phyloP scores from a whole-genome alignment of 2,113 vertebrate species.

The Martes martes region DNA sequence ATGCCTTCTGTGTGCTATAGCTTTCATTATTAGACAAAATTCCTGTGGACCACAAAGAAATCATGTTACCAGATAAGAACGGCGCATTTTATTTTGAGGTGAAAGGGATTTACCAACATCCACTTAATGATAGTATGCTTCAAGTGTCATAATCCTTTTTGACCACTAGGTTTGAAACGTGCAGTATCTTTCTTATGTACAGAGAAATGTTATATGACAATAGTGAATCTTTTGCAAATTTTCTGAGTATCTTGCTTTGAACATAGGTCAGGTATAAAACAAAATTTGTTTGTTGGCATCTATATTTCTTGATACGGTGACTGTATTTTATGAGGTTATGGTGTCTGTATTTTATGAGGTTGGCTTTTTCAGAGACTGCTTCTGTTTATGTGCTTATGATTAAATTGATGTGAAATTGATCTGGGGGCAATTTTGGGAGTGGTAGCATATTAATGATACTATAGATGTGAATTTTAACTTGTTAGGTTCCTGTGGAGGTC shows the following conservation, averaged over 20 bases:
- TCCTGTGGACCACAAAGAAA: not conserved
- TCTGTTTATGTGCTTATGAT: slow-evolving; percentile 20
- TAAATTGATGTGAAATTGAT: not conserved
- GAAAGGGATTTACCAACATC: slow-evolving; percentile 39
- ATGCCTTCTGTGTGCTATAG: not conserved
- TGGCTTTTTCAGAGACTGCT: not conserved
- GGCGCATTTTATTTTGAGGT: slow-evolving; percentile 70
- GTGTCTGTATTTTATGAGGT: not conserved
- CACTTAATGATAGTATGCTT: slow-evolving; percentile 56
- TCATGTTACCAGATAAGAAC: not conserved
- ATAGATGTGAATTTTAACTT: slow-evolving; percentile 1
- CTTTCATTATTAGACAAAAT: slow-evolving; percentile 38
- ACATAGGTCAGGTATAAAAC: slow-evolving; percentile 32
- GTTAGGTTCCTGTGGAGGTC: not conserved
- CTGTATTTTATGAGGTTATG: not conserved
- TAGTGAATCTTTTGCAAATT: slow-evolving; percentile 50
- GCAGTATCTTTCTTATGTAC: slow-evolving; percentile 14
- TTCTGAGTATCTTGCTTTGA: slow-evolving; percentile 44
- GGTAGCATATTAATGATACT: not conserved
- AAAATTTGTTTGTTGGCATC: not conserved
- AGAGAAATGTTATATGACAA: not conserved
- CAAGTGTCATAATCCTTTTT: slow-evolving; percentile 69
- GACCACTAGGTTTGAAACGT: slow-evolving; percentile 58
- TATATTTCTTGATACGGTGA: not conserved
- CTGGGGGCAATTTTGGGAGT: slow-evolving; percentile 13